Percentiles rank a stretch among this genome's conserved stretches.
phyloP scores from a whole-genome alignment of 2,888 invertebrate genomes.

The Drosophila borborema region DNA sequence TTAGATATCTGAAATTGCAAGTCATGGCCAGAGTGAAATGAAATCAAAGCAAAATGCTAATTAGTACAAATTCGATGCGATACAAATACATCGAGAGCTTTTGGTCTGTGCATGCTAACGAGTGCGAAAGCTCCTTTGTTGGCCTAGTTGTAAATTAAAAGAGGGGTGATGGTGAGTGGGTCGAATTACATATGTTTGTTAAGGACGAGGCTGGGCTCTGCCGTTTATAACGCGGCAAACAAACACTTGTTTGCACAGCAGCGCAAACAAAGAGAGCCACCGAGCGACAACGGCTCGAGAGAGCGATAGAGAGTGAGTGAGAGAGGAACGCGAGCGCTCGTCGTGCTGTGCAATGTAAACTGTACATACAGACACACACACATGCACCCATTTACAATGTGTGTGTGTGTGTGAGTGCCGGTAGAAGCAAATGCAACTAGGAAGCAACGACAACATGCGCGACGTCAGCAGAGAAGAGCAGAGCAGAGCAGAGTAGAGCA shows the following conservation, averaged over 20 bases:
- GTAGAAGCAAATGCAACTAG: slow-evolving; percentile 63
- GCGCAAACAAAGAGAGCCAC: slow-evolving; percentile 44
- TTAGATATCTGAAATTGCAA: slow-evolving; percentile 10
- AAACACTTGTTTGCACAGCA: slow-evolving; percentile 81
- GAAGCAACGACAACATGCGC: slow-evolving; percentile 56
- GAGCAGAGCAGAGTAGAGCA: background rate
- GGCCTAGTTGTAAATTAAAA: slow-evolving; percentile 4
- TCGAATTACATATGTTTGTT: slow-evolving; percentile 43
- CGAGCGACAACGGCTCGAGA: slow-evolving; percentile 21
- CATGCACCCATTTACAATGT: background rate
- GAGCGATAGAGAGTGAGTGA: slow-evolving; percentile 28
- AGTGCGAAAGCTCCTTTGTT: slow-evolving; percentile 49
- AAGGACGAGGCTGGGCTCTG: slow-evolving; percentile 36
- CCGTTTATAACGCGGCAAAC: slow-evolving; percentile 59
- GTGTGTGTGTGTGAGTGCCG: slow-evolving; percentile 17
- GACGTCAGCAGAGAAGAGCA: slow-evolving; percentile 17
- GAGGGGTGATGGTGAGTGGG: background rate
- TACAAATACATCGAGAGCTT: slow-evolving; percentile 38
- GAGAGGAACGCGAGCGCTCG: slow-evolving; percentile 37
- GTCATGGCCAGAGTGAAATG: slow-evolving; percentile 16
- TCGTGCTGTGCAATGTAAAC: background rate
- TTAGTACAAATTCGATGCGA: slow-evolving; percentile 67
- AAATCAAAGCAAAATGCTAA: slow-evolving; percentile 64
- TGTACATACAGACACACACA: background rate
- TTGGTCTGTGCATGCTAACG: slow-evolving; percentile 47